Percentiles rank a stretch among this genome's conserved stretches.
Evolutionary conservation across 2,888 invertebrate genomes (phyloP).

Genomic region (Apantesis nais): DNA sequence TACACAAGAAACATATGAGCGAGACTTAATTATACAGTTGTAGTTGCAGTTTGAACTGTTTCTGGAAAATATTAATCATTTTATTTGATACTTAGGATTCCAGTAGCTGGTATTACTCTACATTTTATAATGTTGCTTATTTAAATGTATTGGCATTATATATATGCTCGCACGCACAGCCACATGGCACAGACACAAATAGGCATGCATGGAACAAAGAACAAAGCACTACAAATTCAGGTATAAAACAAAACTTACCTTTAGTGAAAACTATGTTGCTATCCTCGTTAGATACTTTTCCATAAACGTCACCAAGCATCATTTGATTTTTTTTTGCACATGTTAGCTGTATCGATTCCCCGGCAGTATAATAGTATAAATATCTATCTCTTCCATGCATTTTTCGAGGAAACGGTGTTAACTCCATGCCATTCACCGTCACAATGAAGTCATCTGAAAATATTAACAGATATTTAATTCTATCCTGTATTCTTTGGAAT

Average conservation of each 20-base stretch:
- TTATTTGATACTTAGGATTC: too few species aligned
- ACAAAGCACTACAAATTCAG: background rate
- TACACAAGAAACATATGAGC: too few species aligned
- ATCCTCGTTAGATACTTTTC: background rate
- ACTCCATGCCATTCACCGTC: background rate
- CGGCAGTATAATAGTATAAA: background rate
- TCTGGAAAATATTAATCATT: too few species aligned
- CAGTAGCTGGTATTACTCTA: too few species aligned
- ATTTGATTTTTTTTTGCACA: background rate
- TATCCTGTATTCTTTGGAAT: too few species aligned
- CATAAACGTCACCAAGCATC: background rate
- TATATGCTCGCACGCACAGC: too few species aligned
- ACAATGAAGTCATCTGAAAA: slow-evolving; percentile 1
- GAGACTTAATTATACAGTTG: too few species aligned
- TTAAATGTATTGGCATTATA: too few species aligned
- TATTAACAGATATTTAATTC: background rate
- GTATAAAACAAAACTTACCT: background rate
- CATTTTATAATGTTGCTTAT: too few species aligned
- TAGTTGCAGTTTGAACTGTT: too few species aligned
- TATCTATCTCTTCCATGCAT: background rate
- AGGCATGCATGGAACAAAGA: background rate
- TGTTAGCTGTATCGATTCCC: background rate
- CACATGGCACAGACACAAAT: too few species aligned
- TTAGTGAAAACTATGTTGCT: background rate
- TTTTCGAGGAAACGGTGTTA: background rate